A percentile compares a stretch with the other conserved stretches of the same genome.
phyloP scores from a whole-genome alignment of 2,113 vertebrate species.

The Acinonyx jubatus region DNA sequence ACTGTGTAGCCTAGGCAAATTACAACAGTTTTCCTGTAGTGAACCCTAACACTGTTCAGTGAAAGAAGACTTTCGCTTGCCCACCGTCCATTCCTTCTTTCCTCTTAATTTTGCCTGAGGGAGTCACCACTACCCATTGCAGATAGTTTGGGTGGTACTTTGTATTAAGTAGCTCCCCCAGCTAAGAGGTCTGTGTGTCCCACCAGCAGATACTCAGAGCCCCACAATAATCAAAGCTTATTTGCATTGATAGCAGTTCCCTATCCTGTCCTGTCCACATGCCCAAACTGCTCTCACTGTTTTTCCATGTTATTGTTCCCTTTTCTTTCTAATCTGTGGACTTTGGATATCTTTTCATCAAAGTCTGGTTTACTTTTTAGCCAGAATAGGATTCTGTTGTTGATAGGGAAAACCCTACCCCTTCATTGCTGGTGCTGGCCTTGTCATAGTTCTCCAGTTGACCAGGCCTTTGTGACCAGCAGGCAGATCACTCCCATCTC shows the following conservation, averaged over 20 bases:
- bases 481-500: not conserved
- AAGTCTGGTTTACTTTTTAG: not conserved
- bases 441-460: not conserved
- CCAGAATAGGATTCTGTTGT: not conserved
- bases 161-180: not conserved
- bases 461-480: not conserved
- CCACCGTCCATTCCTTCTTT: not conserved
- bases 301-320: not conserved
- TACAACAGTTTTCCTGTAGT: not conserved
- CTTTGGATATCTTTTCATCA: not conserved
- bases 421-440: not conserved
- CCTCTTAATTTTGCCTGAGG: not conserved
- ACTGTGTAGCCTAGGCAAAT: not conserved
- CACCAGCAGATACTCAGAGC: not conserved
- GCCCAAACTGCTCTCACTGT: not conserved
- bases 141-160: not conserved
- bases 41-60: not conserved
- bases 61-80: conserved; percentile 12
- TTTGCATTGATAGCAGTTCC: not conserved
- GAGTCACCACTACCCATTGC: not conserved
- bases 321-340: not conserved
- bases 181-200: not conserved
- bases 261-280: not conserved
- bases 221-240: not conserved
- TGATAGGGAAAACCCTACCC: not conserved